Percentiles rank a stretch among this genome's conserved stretches.
These are phyloP conservation scores for Corydoras sp. DNA, from an alignment of 2,113 vertebrate species.

Conservation along the genomic window DNA sequence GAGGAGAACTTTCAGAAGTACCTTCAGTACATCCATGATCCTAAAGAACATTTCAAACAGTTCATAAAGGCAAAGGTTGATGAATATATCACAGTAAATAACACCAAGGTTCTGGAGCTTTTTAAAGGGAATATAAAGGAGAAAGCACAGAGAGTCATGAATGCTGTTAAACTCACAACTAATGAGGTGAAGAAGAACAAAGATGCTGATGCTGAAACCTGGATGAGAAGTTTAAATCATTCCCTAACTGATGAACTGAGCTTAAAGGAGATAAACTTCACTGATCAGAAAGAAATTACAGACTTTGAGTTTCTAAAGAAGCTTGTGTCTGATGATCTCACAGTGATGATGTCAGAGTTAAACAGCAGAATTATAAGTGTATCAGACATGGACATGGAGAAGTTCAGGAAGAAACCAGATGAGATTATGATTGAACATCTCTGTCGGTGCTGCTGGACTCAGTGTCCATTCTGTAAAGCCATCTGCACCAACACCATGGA, in stretches of 20 bases:
- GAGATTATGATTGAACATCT: conserved; percentile 32
- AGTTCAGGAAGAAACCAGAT: conserved; percentile 19
- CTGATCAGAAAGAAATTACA: neutral
- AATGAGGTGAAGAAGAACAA: neutral
- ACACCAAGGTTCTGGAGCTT: neutral
- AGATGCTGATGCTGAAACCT: neutral
- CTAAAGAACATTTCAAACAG: conserved; percentile 22
- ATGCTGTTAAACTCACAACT: neutral
- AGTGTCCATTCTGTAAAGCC: conserved; percentile 15
- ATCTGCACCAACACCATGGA: conserved; percentile 22
- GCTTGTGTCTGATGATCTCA: neutral
- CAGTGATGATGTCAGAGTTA: neutral
- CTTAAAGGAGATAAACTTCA: conserved; percentile 2
- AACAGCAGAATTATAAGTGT: neutral
- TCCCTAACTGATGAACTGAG: neutral
- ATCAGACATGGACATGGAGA: neutral
- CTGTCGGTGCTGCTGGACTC: conserved; percentile 9
- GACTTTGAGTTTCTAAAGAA: conserved; percentile 1
- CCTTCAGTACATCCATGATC: conserved; percentile 43
- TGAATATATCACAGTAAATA: conserved; percentile 36
- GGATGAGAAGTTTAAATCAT: neutral
- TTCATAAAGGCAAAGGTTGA: conserved; percentile 49
- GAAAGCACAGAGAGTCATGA: neutral
- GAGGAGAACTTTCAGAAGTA: conserved; percentile 61
- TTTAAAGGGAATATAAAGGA: neutral